A percentile compares a stretch with the other conserved stretches of the same genome.
These are phyloP conservation scores for Nudaria mundana DNA, from an alignment of 2,888 invertebrate genomes.

Conservation along the genomic window DNA sequence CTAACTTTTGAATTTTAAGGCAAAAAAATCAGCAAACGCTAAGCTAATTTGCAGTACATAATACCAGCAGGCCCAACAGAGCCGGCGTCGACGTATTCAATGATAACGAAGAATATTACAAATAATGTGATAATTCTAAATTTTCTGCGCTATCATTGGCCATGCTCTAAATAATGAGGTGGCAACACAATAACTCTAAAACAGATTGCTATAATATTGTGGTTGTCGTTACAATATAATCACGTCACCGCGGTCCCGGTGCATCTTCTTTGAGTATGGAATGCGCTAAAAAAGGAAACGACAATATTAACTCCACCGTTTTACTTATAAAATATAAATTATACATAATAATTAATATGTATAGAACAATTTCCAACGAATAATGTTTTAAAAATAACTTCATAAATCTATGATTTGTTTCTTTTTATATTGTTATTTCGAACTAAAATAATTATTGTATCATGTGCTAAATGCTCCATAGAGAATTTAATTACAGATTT, in stretches of 20 bases:
- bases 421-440: slow-evolving; percentile 42
- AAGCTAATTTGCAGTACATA: slow-evolving; percentile 20
- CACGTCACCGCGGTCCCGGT: slow-evolving; percentile 31
- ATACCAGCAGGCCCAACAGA: too few species aligned
- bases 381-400: slow-evolving; percentile 55
- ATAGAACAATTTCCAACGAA: slow-evolving; percentile 53
- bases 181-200: not conserved
- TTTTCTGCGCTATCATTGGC: too few species aligned
- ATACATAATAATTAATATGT: slow-evolving; percentile 51
- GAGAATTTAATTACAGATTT: slow-evolving; percentile 19
- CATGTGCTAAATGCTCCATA: slow-evolving; percentile 30
- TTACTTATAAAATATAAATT: slow-evolving; percentile 59
- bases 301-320: slow-evolving; percentile 40
- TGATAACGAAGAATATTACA: too few species aligned
- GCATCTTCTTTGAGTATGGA: slow-evolving; percentile 49
- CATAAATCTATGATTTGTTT: slow-evolving; percentile 47
- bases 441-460: slow-evolving; percentile 47
- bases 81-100: too few species aligned
- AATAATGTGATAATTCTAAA: too few species aligned
- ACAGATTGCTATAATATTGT: too few species aligned
- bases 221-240: slow-evolving; percentile 14
- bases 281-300: slow-evolving; percentile 46
- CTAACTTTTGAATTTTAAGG: too few species aligned
- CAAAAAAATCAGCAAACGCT: slow-evolving; percentile 13
- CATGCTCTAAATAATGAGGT: slow-evolving; percentile 16